phyloP scores from a whole-genome alignment of 2,888 invertebrate species.

The Timandra comae region DNA sequence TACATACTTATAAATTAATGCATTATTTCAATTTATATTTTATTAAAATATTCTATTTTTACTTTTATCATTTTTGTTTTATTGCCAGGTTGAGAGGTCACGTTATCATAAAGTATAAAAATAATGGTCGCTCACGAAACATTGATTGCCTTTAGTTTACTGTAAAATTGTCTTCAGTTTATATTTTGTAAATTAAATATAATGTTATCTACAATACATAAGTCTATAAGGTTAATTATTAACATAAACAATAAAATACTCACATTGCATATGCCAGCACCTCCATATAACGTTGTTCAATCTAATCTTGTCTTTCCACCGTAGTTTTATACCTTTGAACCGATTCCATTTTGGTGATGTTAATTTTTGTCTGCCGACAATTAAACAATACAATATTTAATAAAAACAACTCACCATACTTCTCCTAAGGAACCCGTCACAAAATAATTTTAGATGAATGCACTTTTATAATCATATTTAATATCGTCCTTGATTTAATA shows the following conservation, averaged over 20 bases:
- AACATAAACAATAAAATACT: too few species aligned
- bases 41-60: too few species aligned
- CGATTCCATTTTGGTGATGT: slow-evolving; percentile 99
- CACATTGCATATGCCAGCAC: slow-evolving; percentile 99
- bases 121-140: too few species aligned
- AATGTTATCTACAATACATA: too few species aligned
- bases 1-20: too few species aligned
- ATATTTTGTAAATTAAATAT: too few species aligned
- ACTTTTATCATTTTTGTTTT: too few species aligned
- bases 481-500: slow-evolving; percentile 50
- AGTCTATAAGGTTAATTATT: too few species aligned
- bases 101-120: too few species aligned
- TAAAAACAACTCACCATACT: slow-evolving; percentile 50
- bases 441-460: slow-evolving; percentile 45
- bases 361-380: slow-evolving; percentile 92
- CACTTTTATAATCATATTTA: slow-evolving; percentile 45
- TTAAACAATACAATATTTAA: slow-evolving; percentile 25
- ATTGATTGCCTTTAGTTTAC: too few species aligned
- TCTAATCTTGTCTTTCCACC: slow-evolving; percentile 99
- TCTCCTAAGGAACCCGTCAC: slow-evolving; percentile 43
- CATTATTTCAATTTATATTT: too few species aligned
- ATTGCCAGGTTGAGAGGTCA: slow-evolving; percentile 16
- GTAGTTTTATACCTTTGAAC: slow-evolving; percentile 97
- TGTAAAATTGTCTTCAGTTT: too few species aligned
- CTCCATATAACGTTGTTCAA: slow-evolving; percentile 99